Percentiles rank a stretch among this genome's conserved stretches.
Evolutionary conservation across 2,888 invertebrate species (phyloP).

Genomic region (Antheraea assamensis): DNA sequence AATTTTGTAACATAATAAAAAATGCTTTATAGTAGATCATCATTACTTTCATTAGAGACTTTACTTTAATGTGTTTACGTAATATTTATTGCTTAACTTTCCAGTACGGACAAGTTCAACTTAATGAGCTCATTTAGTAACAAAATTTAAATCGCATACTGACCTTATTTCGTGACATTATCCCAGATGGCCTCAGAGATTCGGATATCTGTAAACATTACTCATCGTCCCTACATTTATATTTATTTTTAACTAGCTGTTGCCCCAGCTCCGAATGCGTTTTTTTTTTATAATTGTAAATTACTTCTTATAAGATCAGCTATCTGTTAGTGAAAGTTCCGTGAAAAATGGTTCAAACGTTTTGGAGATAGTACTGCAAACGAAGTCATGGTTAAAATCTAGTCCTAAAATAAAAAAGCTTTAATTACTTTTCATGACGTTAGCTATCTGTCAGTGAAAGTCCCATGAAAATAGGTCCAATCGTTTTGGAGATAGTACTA

Average conservation of each 20-base stretch:
- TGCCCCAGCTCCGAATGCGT: too few relatives aligned
- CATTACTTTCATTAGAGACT: not conserved
- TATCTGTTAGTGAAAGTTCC: too few relatives aligned
- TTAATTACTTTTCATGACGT: too few relatives aligned
- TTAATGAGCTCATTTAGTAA: not conserved
- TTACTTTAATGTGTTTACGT: not conserved
- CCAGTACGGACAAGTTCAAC: not conserved
- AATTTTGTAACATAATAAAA: not conserved
- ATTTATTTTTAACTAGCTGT: not conserved
- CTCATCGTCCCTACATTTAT: not conserved
- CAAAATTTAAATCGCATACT: not conserved
- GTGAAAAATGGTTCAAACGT: too few relatives aligned
- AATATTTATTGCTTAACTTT: not conserved
- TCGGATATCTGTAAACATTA: not conserved
- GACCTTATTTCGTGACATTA: not conserved
- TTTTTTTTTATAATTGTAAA: too few relatives aligned
- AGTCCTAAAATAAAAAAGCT: too few relatives aligned
- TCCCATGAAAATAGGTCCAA: too few relatives aligned
- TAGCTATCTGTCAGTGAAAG: too few relatives aligned
- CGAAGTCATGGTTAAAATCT: too few relatives aligned
- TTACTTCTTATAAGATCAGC: too few relatives aligned
- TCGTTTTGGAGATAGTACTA: too few relatives aligned
- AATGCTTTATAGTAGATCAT: not conserved
- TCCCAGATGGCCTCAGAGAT: not conserved
- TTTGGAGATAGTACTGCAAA: too few relatives aligned